These are phyloP conservation scores for Casuarius casuarius DNA, from an alignment of 2,113 vertebrate species.

Conservation along the genomic window DNA sequence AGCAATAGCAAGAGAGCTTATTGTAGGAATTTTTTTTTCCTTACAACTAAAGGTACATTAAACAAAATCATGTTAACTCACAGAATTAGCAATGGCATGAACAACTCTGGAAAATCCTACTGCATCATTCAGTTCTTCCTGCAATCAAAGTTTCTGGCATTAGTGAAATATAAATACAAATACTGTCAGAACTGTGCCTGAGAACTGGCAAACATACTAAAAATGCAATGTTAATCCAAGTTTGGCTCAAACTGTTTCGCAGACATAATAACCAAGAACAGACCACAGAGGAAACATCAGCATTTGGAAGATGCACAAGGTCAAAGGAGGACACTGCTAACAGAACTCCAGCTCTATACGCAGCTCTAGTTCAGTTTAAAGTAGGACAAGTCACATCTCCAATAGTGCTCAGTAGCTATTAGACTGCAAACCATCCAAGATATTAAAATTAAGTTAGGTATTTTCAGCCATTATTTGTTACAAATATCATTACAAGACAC, in stretches of 20 bases:
- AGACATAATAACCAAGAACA: not conserved
- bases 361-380: not conserved
- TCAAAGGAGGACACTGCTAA: not conserved
- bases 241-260: not conserved
- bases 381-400: not conserved
- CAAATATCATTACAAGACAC: not conserved
- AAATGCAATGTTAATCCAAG: not conserved
- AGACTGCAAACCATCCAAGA: not conserved
- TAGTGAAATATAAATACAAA: not conserved
- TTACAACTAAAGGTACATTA: not conserved
- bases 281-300: not conserved
- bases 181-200: not conserved
- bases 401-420: not conserved
- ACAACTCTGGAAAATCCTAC: slow-evolving; percentile 97
- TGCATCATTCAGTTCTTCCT: slow-evolving; percentile 95
- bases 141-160: slow-evolving; percentile 16
- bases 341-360: not conserved
- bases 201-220: not conserved
- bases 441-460: not conserved
- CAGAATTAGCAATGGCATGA: slow-evolving; percentile 94
- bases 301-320: not conserved
- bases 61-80: slow-evolving; percentile 73
- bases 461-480: not conserved
- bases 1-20: not conserved
- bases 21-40: not conserved